phyloP scores from a whole-genome alignment of 2,113 vertebrate genomes.

The Eupsittula cactorum region DNA sequence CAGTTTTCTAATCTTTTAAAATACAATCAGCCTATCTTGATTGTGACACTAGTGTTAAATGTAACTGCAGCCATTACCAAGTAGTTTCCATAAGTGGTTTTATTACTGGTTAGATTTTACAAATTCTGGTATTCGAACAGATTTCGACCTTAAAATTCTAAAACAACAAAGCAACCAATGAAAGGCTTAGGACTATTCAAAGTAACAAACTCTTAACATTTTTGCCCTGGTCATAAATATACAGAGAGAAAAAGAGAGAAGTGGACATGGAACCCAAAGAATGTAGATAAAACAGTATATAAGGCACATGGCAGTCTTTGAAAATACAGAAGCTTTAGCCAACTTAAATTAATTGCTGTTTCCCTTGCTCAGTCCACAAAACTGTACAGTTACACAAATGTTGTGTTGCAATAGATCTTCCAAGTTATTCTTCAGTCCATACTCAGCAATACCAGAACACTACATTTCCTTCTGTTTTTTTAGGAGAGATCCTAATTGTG shows the following conservation, averaged over 20 bases:
- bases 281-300: conserved; percentile 84
- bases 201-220: conserved; percentile 77
- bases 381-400: conserved; percentile 97
- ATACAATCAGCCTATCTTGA: not conserved
- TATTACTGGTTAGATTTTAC: conserved; percentile 86
- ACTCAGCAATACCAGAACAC: conserved; percentile 79
- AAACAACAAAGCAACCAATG: conserved; percentile 83
- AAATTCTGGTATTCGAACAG: conserved; percentile 83
- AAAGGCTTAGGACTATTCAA: conserved; percentile 75
- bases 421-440: conserved; percentile 81
- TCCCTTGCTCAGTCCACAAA: conserved; percentile 89
- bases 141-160: conserved; percentile 82
- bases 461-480: conserved; percentile 80
- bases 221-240: conserved; percentile 88
- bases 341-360: conserved; percentile 88
- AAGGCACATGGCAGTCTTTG: conserved; percentile 91
- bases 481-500: conserved; percentile 81
- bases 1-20: conserved; percentile 20
- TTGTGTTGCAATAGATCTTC: conserved; percentile 87
- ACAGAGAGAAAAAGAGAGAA: conserved; percentile 83
- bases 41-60: conserved; percentile 29
- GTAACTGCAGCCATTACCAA: conserved; percentile 46
- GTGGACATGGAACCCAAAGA: conserved; percentile 78
- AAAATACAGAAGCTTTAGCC: conserved; percentile 89
- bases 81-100: conserved; percentile 82